Evolutionary conservation across 2,888 invertebrate species (phyloP).

Genomic region (Mythimna impura): DNA sequence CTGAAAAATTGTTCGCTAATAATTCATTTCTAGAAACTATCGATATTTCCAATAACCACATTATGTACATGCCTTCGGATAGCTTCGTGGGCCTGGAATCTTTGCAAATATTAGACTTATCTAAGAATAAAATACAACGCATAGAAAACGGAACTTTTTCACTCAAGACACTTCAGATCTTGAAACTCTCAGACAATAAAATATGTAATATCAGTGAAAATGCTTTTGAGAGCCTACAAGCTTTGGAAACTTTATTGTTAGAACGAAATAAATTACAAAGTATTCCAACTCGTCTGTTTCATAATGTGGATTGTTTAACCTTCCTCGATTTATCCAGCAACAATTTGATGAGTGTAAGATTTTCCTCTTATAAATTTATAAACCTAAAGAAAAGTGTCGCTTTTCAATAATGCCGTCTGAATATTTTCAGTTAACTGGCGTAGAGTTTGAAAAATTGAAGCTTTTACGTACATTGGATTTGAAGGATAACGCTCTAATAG

Average conservation of each 20-base stretch:
- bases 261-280: conserved; percentile 89
- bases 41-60: conserved; percentile 92
- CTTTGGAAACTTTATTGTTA: conserved; percentile 89
- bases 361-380: conserved; percentile 1
- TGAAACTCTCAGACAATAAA: conserved; percentile 93
- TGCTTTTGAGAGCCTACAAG: conserved; percentile 88
- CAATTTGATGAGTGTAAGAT: conserved; percentile 86
- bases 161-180: conserved; percentile 89
- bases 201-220: conserved; percentile 90
- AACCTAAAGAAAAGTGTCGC: background rate
- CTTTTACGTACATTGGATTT: conserved; percentile 92
- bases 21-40: conserved; percentile 91
- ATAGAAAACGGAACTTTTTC: conserved; percentile 91
- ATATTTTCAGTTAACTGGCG: conserved; percentile 86
- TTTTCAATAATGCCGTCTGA: background rate
- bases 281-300: conserved; percentile 86
- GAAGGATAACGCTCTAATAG: conserved; percentile 92
- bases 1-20: conserved; percentile 90
- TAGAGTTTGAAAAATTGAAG: conserved; percentile 89
- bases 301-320: conserved; percentile 86
- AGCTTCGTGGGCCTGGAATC: conserved; percentile 90
- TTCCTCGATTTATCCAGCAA: conserved; percentile 90
- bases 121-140: conserved; percentile 91
- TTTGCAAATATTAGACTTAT: conserved; percentile 93
- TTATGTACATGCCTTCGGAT: conserved; percentile 90